Evolutionary conservation across 2,888 invertebrate species (phyloP).

Genomic region (Eurytoma californica): DNA sequence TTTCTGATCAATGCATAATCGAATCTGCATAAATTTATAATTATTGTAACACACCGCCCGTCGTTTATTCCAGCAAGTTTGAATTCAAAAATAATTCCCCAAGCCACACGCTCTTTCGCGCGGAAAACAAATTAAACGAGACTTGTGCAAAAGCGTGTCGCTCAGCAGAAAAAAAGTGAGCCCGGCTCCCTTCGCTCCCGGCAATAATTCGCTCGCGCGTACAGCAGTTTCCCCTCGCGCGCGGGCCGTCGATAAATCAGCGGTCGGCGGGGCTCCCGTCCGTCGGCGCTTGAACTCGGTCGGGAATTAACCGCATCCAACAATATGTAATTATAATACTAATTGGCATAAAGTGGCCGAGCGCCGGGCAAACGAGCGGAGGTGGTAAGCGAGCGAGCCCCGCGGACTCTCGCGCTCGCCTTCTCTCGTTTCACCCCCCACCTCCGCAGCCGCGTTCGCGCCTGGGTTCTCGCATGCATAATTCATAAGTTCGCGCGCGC

Average conservation of each 20-base stretch:
- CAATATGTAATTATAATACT: conserved; percentile 55
- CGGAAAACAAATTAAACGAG: background rate
- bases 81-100: too few relatives aligned
- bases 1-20: too few relatives aligned
- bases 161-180: background rate
- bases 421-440: conserved; percentile 35
- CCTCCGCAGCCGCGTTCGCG: background rate
- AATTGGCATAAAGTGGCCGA: conserved; percentile 46
- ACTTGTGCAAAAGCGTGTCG: background rate
- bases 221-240: background rate
- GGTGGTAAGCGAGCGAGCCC: conserved; percentile 7
- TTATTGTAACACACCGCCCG: background rate
- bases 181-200: background rate
- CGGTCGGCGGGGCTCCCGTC: background rate
- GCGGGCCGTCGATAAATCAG: conserved; percentile 33
- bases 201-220: background rate
- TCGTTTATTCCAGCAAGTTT: too few relatives aligned
- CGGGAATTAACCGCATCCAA: conserved; percentile 45
- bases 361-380: conserved; percentile 22
- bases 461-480: conserved; percentile 62
- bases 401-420: conserved; percentile 4
- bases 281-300: too few relatives aligned
- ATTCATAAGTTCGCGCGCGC: conserved; percentile 64
- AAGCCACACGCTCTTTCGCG: too few relatives aligned
- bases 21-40: too few relatives aligned